Percentiles rank a stretch among this genome's conserved stretches.
Evolutionary conservation across 2,797 vertebrate genomes (phyloP).

Genomic region (Anableps anableps): DNA sequence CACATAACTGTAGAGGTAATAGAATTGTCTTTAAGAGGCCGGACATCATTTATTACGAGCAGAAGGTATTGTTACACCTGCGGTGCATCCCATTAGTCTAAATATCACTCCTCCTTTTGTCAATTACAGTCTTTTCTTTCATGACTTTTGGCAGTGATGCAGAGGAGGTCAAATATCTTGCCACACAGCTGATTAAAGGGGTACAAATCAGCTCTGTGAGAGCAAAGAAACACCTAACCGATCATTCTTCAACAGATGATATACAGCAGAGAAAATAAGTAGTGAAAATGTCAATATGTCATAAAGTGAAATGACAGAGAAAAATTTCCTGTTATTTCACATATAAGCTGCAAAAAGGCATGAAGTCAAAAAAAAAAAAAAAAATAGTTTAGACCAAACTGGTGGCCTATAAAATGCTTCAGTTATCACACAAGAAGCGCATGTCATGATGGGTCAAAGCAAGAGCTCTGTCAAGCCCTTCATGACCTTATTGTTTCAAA

Average conservation of each 20-base stretch:
- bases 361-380: background rate
- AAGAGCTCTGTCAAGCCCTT: background rate
- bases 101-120: constrained; percentile 71
- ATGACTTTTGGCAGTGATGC: constrained; percentile 41
- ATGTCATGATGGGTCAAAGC: background rate
- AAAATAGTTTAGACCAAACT: background rate
- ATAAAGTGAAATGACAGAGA: background rate
- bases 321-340: background rate
- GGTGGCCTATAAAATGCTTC: background rate
- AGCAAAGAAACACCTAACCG: constrained; percentile 3
- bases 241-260: background rate
- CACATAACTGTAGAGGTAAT: constrained; percentile 81
- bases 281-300: background rate
- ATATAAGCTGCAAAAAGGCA: background rate
- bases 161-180: constrained; percentile 31
- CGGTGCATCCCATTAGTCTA: constrained; percentile 72
- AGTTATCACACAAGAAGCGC: background rate
- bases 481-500: background rate
- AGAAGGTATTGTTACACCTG: constrained; percentile 76
- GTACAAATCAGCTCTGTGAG: constrained; percentile 9
- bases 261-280: background rate
- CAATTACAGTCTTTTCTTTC: constrained; percentile 53
- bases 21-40: constrained; percentile 85
- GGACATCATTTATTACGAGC: constrained; percentile 83
- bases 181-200: constrained; percentile 22